Percentiles rank a stretch among this genome's conserved stretches.
Evolutionary conservation across 2,797 vertebrate species (phyloP).

Genomic region (Bucorvus abyssinicus): DNA sequence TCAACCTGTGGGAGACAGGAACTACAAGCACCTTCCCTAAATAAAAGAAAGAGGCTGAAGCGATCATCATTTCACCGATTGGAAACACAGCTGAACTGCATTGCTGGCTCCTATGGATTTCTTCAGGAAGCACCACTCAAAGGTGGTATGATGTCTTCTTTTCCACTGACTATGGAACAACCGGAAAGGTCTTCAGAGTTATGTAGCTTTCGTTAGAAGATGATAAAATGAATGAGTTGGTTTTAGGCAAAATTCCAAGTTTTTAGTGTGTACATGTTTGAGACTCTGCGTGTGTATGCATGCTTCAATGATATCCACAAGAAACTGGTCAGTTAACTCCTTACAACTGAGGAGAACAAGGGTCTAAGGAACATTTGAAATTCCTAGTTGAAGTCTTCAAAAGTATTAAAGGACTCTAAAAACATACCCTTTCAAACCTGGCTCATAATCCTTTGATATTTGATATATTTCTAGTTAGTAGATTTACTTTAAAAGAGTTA

Average conservation of each 20-base stretch:
- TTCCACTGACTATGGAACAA: background rate
- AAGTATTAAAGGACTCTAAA: background rate
- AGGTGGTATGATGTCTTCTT: background rate
- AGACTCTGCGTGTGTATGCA: rapidly evolving
- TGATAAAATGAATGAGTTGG: background rate
- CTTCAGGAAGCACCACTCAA: background rate
- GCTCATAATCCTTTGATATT: background rate
- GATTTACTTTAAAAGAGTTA: background rate
- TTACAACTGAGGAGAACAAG: background rate
- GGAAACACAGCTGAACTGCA: background rate
- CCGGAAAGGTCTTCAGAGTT: background rate
- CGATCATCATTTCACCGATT: background rate
- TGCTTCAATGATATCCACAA: background rate
- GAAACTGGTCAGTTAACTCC: background rate
- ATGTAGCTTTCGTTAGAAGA: background rate
- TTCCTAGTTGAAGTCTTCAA: background rate
- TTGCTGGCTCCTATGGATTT: background rate
- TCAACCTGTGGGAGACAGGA: background rate
- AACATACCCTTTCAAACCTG: background rate
- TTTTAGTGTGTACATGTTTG: background rate
- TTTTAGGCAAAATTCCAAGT: background rate
- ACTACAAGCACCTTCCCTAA: background rate
- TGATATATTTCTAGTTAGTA: background rate
- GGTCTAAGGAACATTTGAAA: background rate
- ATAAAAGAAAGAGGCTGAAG: background rate